A percentile compares a stretch with the other conserved stretches of the same genome.
Conservation (phyloP, 2,113 vertebrate species). For the Rhynchopsitta pachyrhyncha region DNA sequence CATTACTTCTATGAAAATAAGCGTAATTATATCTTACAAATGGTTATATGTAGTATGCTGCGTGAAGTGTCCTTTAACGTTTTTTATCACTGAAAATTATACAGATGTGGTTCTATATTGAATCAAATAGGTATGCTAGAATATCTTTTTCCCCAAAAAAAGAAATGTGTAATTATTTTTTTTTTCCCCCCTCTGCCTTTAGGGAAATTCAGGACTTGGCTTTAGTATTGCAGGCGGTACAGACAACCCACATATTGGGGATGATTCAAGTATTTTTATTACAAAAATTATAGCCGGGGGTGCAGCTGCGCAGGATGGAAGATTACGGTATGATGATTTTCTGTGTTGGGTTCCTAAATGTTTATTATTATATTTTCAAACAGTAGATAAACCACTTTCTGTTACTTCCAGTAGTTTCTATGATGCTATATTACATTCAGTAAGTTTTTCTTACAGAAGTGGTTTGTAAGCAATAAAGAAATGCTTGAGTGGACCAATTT, state of each 20-base stretch:
- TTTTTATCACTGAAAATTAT: neutral
- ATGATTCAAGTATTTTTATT: conserved; percentile 97
- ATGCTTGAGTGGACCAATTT: neutral
- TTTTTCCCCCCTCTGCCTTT: neutral
- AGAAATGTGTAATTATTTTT: neutral
- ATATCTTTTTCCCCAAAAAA: neutral
- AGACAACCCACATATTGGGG: conserved; percentile 97
- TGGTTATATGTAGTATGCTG: neutral
- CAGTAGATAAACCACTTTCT: neutral
- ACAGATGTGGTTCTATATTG: neutral
- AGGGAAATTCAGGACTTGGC: conserved; percentile 98
- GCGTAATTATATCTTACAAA: neutral
- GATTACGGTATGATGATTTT: conserved; percentile 84
- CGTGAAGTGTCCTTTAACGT: neutral
- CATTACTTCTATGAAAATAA: neutral
- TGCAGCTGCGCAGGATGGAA: conserved; percentile 93
- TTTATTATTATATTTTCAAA: neutral
- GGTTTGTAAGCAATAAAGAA: neutral
- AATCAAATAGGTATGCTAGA: neutral
- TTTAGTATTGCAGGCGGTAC: conserved; percentile 98
- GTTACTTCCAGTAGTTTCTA: neutral
- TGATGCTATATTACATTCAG: neutral
- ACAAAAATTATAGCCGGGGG: conserved; percentile 96
- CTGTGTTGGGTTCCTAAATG: neutral
- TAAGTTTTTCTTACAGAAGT: neutral